Base-by-base conservation (phyloP, 2,888 invertebrate species). In the Chymomyza procnemis region DNA sequence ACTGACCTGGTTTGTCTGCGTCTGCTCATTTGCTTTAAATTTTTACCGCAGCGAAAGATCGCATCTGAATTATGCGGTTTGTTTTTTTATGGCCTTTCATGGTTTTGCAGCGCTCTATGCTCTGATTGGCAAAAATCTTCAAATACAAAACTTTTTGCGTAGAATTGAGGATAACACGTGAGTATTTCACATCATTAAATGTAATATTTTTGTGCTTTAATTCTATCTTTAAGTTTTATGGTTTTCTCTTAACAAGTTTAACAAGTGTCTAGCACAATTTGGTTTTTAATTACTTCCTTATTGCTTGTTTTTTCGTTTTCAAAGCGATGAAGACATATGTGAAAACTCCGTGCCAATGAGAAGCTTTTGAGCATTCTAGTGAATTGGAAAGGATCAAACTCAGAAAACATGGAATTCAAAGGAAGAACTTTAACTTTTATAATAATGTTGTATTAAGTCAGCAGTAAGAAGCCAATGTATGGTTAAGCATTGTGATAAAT, bases 51-150 rank as follows among this genome's bases (percentile, higher is more conserved):
- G 69, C 6, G 87, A 89, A 46, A 61, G 64, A 4, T 86, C 88
- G 1, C 89, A 89, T 56, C 75, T 88, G n/a, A 89, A 88, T 58
- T 89, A 89, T 60, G 84, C 82, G 4, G 88, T 88, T 3, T 87
- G 88, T 68, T 66, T 89, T 12, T 84, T 80, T 62, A 78, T 79
- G 56, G 82, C 81, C 4, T 76, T 88, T 5, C 88, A 89, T 46
- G 88, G 88, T 1, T 88, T 89, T 47, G 86, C 87, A 18, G 85
- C 88, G 2, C 76, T 89, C 30, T 88, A 86, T 48, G 78, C 89
- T 0, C 64, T 89, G 5, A 72, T 89, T 16, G 88, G 88, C 0
- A 85, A 88, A 52, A 89, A 89, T 65, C 81, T 78, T 30, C 88
- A 89, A 59, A 77, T 89, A 1, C 89, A 89, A 66, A 75, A 86